A percentile compares a stretch with the other conserved stretches of the same genome.
phyloP scores from a whole-genome alignment of 2,888 invertebrate species.

The Gryllus longicercus region DNA sequence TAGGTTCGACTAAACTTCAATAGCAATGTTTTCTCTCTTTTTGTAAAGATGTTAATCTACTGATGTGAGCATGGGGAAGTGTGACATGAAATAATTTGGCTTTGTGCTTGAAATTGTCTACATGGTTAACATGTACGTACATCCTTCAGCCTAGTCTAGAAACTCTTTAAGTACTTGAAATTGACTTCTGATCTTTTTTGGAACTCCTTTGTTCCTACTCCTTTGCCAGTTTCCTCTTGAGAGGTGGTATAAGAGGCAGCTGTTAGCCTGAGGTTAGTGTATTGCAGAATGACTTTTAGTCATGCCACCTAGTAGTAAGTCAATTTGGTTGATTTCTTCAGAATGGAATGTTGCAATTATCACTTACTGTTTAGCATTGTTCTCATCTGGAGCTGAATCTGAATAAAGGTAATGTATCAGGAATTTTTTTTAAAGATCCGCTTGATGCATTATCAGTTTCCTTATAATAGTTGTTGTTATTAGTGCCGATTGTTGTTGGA shows the following conservation, averaged over 20 bases:
- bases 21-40: background rate
- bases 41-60: background rate
- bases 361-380: slow-evolving; percentile 17
- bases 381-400: background rate
- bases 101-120: background rate
- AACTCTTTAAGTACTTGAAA: too few species aligned
- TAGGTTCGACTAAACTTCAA: background rate
- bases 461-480: background rate
- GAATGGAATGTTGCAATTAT: slow-evolving; percentile 17
- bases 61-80: background rate
- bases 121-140: background rate
- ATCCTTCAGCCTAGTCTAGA: too few species aligned
- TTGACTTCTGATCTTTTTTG: too few species aligned
- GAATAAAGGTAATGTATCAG: slow-evolving; percentile 1
- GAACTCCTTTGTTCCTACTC: too few species aligned
- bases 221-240: too few species aligned
- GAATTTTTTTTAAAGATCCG: background rate
- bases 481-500: background rate
- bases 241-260: background rate
- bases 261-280: slow-evolving; percentile 1
- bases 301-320: background rate
- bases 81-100: background rate
- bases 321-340: background rate
- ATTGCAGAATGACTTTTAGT: slow-evolving; percentile 4
- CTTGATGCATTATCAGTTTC: background rate